phyloP scores from a whole-genome alignment of 1,140 invertebrate species.

The Pseudomyrmex gracilis region DNA sequence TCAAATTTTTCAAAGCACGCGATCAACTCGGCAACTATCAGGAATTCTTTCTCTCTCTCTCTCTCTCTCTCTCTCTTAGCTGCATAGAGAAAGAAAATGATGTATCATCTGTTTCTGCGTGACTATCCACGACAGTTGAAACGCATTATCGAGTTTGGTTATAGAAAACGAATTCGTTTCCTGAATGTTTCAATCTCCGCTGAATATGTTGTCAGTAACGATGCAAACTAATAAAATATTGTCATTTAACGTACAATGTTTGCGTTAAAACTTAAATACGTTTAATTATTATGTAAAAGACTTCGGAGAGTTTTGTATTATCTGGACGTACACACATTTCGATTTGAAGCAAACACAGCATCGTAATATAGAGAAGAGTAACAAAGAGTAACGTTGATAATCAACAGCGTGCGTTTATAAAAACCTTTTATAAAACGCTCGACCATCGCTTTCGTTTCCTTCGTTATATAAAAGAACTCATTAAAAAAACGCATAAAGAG shows the following conservation, averaged over 20 bases:
- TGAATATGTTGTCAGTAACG: background rate
- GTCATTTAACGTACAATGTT: too few species aligned
- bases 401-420: background rate
- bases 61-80: constrained; percentile 8
- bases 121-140: constrained; percentile 15
- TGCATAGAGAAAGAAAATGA: constrained; percentile 39
- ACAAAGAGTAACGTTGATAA: background rate
- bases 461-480: constrained; percentile 45
- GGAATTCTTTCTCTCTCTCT: constrained; percentile 3
- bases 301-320: background rate
- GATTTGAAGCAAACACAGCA: background rate
- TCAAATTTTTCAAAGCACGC: constrained; percentile 48
- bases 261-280: background rate
- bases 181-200: background rate
- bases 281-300: background rate
- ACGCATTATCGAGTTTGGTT: constrained; percentile 15
- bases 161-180: constrained; percentile 10
- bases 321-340: too few species aligned
- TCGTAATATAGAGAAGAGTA: constrained; percentile 25
- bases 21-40: constrained; percentile 33
- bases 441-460: background rate
- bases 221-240: background rate
- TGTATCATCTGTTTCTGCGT: constrained; percentile 43
- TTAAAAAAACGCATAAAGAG: constrained; percentile 49
- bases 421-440: constrained; percentile 30